Percentiles rank a stretch among this genome's conserved stretches.
These are phyloP conservation scores for Macropus fuliginosus DNA, from an alignment of 2,797 vertebrate genomes.

Conservation along the genomic window DNA sequence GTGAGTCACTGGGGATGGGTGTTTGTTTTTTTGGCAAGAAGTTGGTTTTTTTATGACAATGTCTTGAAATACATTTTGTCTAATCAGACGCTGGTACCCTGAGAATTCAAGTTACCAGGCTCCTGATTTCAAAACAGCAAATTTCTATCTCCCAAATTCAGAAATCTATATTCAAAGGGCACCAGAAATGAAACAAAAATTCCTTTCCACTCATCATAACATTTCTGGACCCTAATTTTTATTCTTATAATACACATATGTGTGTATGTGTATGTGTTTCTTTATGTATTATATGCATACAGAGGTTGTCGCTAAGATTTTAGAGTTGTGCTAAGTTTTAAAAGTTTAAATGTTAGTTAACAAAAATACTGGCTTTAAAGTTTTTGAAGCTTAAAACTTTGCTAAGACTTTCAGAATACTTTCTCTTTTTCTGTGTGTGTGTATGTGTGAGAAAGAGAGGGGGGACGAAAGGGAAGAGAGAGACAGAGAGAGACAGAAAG, in stretches of 20 bases:
- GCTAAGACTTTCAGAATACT: not conserved
- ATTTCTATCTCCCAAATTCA: conserved; percentile 47
- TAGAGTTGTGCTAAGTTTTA: not conserved
- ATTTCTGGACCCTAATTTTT: conserved; percentile 45
- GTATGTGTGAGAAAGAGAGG: no score
- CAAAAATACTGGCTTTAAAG: not conserved
- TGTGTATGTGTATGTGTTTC: no score
- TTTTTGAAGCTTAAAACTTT: not conserved
- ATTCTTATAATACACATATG: conserved; percentile 45
- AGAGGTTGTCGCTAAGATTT: not conserved
- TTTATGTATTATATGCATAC: no score
- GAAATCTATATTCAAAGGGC: conserved; percentile 56
- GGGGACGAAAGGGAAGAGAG: no score
- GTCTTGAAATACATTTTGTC: conserved; percentile 62
- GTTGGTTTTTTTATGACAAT: conserved; percentile 32
- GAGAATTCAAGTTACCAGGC: conserved; percentile 21
- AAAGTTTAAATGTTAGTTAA: not conserved
- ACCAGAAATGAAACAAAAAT: conserved; percentile 41
- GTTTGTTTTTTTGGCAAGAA: conserved; percentile 54
- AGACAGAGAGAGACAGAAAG: no score
- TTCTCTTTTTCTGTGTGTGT: not conserved
- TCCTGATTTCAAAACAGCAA: conserved; percentile 56
- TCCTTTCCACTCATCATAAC: conserved; percentile 59
- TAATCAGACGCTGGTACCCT: conserved; percentile 56
- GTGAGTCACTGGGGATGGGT: conserved; percentile 47